phyloP scores from a whole-genome alignment of 2,113 vertebrate genomes.

The Anseranas semipalmata region DNA sequence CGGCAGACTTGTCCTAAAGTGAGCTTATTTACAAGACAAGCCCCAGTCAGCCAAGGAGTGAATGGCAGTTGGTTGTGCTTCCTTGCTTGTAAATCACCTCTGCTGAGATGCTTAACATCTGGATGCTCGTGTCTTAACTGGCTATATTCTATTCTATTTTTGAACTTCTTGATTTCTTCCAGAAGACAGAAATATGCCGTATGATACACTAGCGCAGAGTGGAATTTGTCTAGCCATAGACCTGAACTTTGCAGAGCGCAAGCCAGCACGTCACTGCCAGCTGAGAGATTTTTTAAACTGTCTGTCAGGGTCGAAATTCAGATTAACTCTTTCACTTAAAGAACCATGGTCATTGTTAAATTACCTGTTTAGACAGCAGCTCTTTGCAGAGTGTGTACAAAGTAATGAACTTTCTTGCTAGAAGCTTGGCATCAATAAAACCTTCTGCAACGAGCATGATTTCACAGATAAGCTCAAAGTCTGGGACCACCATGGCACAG shows the following conservation, averaged over 20 bases:
- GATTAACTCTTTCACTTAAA: neutral
- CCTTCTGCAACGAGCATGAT: constrained; percentile 84
- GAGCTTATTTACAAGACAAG: neutral
- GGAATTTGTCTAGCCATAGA: neutral
- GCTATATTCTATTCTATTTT: neutral
- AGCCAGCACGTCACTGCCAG: neutral
- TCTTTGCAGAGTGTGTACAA: constrained; percentile 80
- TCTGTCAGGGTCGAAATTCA: neutral
- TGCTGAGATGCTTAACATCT: neutral
- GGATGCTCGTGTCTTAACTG: neutral
- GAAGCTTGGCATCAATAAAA: constrained; percentile 76
- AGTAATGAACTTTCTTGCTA: constrained; percentile 81
- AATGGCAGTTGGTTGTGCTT: neutral
- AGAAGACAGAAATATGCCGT: neutral
- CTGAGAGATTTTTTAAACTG: neutral
- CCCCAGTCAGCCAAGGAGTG: neutral
- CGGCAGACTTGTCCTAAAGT: neutral
- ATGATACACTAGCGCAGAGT: neutral
- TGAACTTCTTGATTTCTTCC: neutral
- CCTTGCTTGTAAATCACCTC: neutral
- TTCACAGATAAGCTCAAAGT: constrained; percentile 82
- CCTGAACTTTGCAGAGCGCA: neutral
- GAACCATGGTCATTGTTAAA: neutral
- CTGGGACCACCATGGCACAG: constrained; percentile 81
- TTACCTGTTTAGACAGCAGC: constrained; percentile 80